Evolutionary conservation across 64 coral and sea anemone genomes (phyloP), one percentile per base, ranked within the genome.

Genomic region (Pocillopora damicornis): DNA sequence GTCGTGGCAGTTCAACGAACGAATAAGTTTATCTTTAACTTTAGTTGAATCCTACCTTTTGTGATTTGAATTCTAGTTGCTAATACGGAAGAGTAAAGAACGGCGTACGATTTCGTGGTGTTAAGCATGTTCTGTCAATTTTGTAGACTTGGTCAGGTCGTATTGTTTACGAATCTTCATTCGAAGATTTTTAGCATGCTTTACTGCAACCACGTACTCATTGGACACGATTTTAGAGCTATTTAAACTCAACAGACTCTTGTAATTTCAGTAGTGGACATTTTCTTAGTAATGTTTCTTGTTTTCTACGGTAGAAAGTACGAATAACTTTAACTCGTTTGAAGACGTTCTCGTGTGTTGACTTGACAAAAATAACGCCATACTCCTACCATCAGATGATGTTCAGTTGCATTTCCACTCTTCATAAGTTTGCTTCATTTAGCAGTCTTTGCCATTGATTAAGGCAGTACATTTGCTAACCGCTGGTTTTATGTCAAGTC

Each of bases 91-190:
- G 81, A 11, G 42, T 72, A 22, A 37, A 72, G 72, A 58, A 68
- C 12, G 68, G 15, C 72, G 18, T 72, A 26, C 81, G 12, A 72
- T 30, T 68, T 4, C 37, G 51, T 73, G 51, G 38, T 26, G 9
- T 72, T 42, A 72, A 73, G 63, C 65, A 22, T 45, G 81, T 58
- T 85, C 81, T 72, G 81, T 85, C 81, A 85, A n/a, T 58, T 64
- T 57, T 62, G 17, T 30, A 69, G 30, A 69, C 37, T 72, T 23
- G 10, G 37, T 30, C 65, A 9, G 64, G 36, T 69, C 81, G 65
- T 85, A 57, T 92, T 92, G 90, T 92, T 92, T 92, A 92, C 90
- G 90, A 92, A 92, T 87, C 66, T 87, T 79, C 66, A 87, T 92
- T 92, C 90, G 82, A 92, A 77, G 76, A 79, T 85, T 85, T 85